Evolutionary conservation across 2,113 vertebrate genomes (phyloP).

Genomic region (Phoxinus phoxinus): DNA sequence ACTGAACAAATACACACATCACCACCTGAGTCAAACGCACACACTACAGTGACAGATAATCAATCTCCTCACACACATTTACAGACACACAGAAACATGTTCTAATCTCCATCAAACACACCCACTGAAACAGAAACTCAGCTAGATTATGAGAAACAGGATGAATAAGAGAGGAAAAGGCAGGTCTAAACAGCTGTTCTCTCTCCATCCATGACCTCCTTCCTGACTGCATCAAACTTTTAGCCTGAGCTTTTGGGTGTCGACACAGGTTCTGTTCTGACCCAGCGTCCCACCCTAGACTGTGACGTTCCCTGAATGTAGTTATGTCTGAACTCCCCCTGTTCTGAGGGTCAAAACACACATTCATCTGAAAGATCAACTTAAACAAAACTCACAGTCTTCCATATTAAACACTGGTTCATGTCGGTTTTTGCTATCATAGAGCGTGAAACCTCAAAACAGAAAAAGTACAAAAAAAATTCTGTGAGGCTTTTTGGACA

Average conservation of each 20-base stretch:
- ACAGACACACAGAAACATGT: conserved; percentile 27
- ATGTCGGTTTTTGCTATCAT: no score
- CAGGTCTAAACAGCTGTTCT: conserved; percentile 42
- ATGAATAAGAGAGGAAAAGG: conserved; percentile 11
- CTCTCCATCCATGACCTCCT: neutral
- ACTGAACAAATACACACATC: conserved; percentile 10
- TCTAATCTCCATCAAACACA: neutral
- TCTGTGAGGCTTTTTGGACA: neutral
- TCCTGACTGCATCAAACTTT: conserved; percentile 36
- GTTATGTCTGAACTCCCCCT: neutral
- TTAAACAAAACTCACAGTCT: neutral
- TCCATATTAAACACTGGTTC: neutral
- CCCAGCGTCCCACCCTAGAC: conserved; percentile 2
- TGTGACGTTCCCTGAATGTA: neutral
- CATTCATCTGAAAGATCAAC: neutral
- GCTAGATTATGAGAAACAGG: neutral
- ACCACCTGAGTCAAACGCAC: neutral
- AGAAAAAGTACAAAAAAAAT: neutral
- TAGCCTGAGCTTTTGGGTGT: neutral
- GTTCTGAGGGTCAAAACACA: conserved; percentile 7
- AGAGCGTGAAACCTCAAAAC: no score
- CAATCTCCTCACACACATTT: conserved; percentile 5
- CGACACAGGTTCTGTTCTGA: neutral
- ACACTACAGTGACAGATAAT: conserved; percentile 1
- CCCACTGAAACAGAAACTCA: conserved; percentile 15